Conservation (phyloP, 2,113 vertebrate genomes). For the Apeltes quadracus region DNA sequence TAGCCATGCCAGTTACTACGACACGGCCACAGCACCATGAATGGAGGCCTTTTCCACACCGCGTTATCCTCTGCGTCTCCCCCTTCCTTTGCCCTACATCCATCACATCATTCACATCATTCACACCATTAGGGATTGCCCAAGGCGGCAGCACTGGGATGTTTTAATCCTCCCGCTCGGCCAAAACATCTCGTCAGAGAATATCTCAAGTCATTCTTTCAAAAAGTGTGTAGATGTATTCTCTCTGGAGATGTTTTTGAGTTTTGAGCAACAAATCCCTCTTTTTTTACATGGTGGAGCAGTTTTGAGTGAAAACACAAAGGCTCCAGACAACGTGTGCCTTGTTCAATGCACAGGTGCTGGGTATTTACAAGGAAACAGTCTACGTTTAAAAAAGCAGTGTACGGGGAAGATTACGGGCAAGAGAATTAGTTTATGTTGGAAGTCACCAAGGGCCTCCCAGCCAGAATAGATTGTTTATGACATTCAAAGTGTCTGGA, state of each 20-base stretch:
- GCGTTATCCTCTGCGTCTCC: constrained; percentile 18
- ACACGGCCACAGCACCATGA: constrained; percentile 46
- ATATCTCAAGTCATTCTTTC: constrained; percentile 20
- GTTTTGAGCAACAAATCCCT: no score
- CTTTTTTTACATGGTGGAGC: constrained; percentile 20
- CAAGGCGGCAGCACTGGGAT: constrained; percentile 3
- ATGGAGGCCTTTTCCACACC: constrained; percentile 53
- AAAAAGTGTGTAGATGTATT: no score
- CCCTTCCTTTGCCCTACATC: constrained; percentile 18
- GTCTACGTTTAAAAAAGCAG: constrained; percentile 33
- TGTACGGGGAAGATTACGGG: constrained; percentile 36
- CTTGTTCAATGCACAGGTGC: constrained; percentile 57
- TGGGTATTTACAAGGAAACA: constrained; percentile 28
- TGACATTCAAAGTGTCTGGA: constrained; percentile 81
- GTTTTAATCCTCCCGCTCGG: no score
- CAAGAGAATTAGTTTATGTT: constrained; percentile 66
- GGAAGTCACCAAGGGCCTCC: constrained; percentile 42
- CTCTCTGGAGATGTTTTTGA: no score
- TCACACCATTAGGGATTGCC: background rate
- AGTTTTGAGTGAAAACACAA: constrained; percentile 39
- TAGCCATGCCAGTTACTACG: constrained; percentile 62
- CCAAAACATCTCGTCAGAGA: constrained; percentile 6
- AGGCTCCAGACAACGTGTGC: constrained; percentile 36
- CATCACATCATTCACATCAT: background rate
- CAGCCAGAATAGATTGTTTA: constrained; percentile 75